Base-by-base conservation (phyloP, 2,113 vertebrate species). In the Saccopteryx leptura region DNA sequence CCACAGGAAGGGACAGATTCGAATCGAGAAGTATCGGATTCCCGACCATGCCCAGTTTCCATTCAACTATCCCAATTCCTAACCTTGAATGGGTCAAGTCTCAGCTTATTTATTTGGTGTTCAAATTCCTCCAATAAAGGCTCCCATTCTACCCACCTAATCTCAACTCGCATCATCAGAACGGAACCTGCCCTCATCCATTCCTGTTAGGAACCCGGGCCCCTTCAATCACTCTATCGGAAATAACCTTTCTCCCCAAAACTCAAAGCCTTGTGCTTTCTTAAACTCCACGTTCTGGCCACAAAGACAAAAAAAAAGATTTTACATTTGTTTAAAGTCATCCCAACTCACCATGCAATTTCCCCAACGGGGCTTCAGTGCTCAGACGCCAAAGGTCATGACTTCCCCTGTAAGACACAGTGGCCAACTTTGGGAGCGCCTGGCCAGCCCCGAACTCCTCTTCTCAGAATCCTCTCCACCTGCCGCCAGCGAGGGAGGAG, bases 271-370 rank as follows among this genome's bases (percentile, higher is more conserved):
- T 14, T 46, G 28, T 50, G 50, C 48, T 80, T 69, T 48, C 31
- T 72, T 93, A 90, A 93, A 85, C 39, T 85, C 74, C 54, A 52
- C 52, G 24, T 69, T 80, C n/a, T 79, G 61, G 68, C 68, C 82
- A 65, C 15, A 60, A 93, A 86, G 72, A 28, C n/a, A 68, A 39
- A 68, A 83, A 24, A 68, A 39, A 68, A 83, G 28, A 68, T 74
- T 81, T 54, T 39, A 75, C 26, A 65, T 84, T 61, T 48, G 14
- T 93, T n/a, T 81, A 17, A 75, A 89, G 50, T 66, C 72, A 92
- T 28, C 14, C 23, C 58, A 87, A 81, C 56, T 92, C 18, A 3
- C 48, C 48, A 71, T 11, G 80, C 76, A 78, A 39, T 68, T 86
- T 66, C 14, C 23, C 74, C 39, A 78, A 48, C 0, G 2, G 26